These are phyloP conservation scores for Tupiocoris notatus DNA, from an alignment of 2,888 invertebrate genomes.

Conservation along the genomic window DNA sequence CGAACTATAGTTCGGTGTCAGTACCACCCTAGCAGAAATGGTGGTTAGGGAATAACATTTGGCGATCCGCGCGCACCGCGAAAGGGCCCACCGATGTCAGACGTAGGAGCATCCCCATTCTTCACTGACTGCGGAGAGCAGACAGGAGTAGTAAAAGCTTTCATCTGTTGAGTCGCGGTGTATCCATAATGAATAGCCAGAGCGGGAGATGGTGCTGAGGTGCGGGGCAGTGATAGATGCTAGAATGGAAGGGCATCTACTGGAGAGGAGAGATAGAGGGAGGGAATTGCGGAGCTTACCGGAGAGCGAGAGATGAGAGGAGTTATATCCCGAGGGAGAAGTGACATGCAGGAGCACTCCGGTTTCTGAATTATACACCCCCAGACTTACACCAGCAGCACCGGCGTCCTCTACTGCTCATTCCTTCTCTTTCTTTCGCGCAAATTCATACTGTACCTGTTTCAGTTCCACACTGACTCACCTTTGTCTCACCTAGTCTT, in stretches of 20 bases:
- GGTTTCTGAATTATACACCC: constrained; percentile 41
- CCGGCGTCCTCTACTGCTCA: neutral
- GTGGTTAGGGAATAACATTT: too few relatives aligned
- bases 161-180: constrained; percentile 48
- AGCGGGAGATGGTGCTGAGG: neutral
- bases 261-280: neutral
- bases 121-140: constrained; percentile 10
- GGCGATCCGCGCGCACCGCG: neutral
- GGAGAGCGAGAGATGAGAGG: constrained; percentile 13
- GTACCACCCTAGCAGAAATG: too few relatives aligned
- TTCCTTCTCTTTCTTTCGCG: neutral
- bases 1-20: too few relatives aligned
- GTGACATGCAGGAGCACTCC: constrained; percentile 41
- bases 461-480: too few relatives aligned
- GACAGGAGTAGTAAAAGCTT: constrained; percentile 47
- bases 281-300: neutral
- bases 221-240: constrained; percentile 36
- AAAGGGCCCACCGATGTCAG: neutral
- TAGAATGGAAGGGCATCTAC: constrained; percentile 15
- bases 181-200: constrained; percentile 49
- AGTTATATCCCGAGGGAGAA: constrained; percentile 40
- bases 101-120: neutral
- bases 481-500: too few relatives aligned
- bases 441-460: too few relatives aligned
- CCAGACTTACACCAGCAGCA: constrained; percentile 15